Evolutionary conservation across 2,888 invertebrate species (phyloP).

Genomic region (Drosophila prolongata): DNA sequence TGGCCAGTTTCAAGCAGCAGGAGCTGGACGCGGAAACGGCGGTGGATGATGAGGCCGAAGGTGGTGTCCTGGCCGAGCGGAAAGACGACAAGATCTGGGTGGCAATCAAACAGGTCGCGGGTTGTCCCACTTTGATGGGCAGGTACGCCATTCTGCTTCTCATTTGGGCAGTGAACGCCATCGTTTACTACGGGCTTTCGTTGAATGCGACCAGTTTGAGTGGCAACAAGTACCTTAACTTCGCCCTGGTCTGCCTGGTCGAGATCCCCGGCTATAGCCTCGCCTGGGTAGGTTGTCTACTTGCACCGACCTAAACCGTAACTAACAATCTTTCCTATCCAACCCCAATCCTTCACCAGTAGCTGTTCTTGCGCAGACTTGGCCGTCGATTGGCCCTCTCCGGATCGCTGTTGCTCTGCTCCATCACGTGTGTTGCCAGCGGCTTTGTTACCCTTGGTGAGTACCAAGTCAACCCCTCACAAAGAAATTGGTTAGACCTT

Average conservation of each 20-base stretch:
- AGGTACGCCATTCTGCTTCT: conserved; percentile 85
- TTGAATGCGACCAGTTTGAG: conserved; percentile 88
- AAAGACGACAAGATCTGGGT: conserved; percentile 79
- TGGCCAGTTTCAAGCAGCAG: conserved; percentile 84
- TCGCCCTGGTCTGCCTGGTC: conserved; percentile 87
- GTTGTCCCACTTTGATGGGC: conserved; percentile 84
- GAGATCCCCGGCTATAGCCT: conserved; percentile 87
- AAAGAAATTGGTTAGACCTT: too few species aligned
- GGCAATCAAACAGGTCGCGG: conserved; percentile 84
- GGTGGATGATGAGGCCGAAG: conserved; percentile 18
- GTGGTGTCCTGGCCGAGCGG: neutral
- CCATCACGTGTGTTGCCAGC: conserved; percentile 86
- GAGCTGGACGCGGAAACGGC: conserved; percentile 40
- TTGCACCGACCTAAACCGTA: neutral
- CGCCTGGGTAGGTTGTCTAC: conserved; percentile 82
- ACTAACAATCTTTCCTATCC: neutral
- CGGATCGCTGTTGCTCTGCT: conserved; percentile 85
- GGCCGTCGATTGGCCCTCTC: conserved; percentile 86
- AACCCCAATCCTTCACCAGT: conserved; percentile 16
- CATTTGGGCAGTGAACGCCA: conserved; percentile 88
- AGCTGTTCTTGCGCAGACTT: conserved; percentile 85
- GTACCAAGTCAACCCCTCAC: neutral
- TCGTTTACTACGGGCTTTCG: conserved; percentile 89
- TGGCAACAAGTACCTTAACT: conserved; percentile 89
- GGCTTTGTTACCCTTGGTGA: conserved; percentile 85